A percentile compares a stretch with the other conserved stretches of the same genome.
These are phyloP conservation scores for Noctua comes DNA, from an alignment of 2,888 invertebrate genomes.

Conservation along the genomic window DNA sequence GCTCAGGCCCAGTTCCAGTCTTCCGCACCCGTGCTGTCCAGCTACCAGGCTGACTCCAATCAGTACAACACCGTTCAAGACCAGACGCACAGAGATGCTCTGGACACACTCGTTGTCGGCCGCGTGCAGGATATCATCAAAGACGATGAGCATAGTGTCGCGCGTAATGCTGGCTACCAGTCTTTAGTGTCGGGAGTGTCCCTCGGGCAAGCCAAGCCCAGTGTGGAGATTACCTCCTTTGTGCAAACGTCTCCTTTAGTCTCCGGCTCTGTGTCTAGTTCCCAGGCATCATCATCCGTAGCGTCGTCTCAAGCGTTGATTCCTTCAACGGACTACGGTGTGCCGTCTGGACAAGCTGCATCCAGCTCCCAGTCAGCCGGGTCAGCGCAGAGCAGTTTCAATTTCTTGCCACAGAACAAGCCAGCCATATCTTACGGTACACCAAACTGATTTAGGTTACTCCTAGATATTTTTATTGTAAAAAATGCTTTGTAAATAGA, in stretches of 20 bases:
- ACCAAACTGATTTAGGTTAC: constrained; percentile 75
- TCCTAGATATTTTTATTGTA: constrained; percentile 58
- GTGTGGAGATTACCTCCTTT: constrained; percentile 86
- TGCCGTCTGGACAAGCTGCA: constrained; percentile 69
- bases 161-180: constrained; percentile 81
- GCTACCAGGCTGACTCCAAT: constrained; percentile 84
- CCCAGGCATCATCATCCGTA: constrained; percentile 59
- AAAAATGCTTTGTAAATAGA: constrained; percentile 68
- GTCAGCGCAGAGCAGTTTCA: constrained; percentile 66
- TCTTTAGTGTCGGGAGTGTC: constrained; percentile 86
- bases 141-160: constrained; percentile 84
- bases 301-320: constrained; percentile 61
- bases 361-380: constrained; percentile 40
- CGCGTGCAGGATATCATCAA: constrained; percentile 84
- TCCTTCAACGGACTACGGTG: constrained; percentile 74
- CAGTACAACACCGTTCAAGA: constrained; percentile 77
- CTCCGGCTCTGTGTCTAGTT: constrained; percentile 55
- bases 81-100: constrained; percentile 76
- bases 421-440: constrained; percentile 81
- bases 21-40: constrained; percentile 73
- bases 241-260: constrained; percentile 79
- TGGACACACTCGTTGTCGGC: constrained; percentile 82
- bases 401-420: constrained; percentile 81
- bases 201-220: constrained; percentile 83
- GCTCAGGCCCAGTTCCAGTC: constrained; percentile 41